Evolutionary conservation across 2,113 vertebrate genomes (phyloP).

Genomic region (Pteruthius melanotis): DNA sequence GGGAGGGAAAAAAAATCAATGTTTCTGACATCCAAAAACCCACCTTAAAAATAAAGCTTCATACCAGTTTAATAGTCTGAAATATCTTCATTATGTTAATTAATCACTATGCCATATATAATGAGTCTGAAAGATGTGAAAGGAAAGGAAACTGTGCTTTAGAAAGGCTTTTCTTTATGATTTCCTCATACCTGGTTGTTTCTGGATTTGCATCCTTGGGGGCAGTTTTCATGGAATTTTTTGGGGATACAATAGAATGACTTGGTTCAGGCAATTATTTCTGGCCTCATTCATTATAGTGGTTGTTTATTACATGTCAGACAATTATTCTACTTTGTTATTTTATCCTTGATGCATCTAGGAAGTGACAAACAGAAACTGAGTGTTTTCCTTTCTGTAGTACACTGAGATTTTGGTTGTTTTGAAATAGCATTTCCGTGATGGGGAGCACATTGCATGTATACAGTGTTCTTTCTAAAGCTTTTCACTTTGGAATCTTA

Average conservation of each 20-base stretch:
- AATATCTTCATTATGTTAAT: not conserved
- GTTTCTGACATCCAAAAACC: not conserved
- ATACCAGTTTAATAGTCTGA: not conserved
- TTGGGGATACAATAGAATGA: not conserved
- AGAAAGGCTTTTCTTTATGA: not conserved
- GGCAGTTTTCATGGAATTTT: not conserved
- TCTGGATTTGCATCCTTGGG: not conserved
- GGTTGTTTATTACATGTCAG: not conserved
- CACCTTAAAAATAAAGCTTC: not conserved
- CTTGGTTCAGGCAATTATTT: not conserved
- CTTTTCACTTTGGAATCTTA: not conserved
- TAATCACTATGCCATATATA: not conserved
- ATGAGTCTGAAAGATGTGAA: not conserved
- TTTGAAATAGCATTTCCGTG: not conserved
- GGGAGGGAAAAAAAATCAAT: rapidly evolving
- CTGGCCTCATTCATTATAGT: not conserved
- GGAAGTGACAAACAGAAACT: not conserved
- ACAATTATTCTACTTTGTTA: not conserved
- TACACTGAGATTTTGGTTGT: not conserved
- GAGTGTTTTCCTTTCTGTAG: not conserved
- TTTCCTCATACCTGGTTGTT: not conserved
- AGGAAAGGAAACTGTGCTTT: not conserved
- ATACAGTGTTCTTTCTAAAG: not conserved
- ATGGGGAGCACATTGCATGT: too few species aligned
- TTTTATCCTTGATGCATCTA: not conserved